phyloP scores from a whole-genome alignment of 2,113 vertebrate genomes.

The Protobothrops mucrosquamatus region DNA sequence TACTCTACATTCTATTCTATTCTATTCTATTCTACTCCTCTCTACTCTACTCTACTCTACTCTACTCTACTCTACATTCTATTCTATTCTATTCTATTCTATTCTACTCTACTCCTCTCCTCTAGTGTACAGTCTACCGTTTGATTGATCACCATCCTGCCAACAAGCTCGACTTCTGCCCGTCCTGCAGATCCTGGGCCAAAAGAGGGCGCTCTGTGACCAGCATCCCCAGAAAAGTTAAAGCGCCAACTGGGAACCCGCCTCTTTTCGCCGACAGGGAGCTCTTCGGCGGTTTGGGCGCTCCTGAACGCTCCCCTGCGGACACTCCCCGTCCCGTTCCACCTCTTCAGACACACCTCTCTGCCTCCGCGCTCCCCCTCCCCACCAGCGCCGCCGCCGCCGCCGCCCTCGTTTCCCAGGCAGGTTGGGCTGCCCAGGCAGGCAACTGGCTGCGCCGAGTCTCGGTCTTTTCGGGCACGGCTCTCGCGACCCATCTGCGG shows the following conservation, averaged over 20 bases:
- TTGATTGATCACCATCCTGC: not conserved
- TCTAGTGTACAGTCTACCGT: not conserved
- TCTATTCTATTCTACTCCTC: too few species aligned
- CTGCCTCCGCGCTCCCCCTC: not conserved
- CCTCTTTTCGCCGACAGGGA: not conserved
- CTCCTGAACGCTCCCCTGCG: not conserved
- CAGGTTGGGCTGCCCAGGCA: not conserved
- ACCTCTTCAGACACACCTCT: not conserved
- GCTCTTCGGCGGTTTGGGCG: not conserved
- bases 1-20: too few species aligned
- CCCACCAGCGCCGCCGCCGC: not conserved
- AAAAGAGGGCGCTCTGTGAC: not conserved
- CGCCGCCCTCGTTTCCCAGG: not conserved
- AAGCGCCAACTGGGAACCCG: not conserved
- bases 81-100: too few species aligned
- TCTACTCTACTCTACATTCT: too few species aligned
- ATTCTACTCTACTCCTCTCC: too few species aligned
- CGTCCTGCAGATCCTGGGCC: not conserved
- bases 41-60: too few species aligned
- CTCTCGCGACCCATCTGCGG: not conserved
- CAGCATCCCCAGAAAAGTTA: too few species aligned
- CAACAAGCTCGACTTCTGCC: not conserved
- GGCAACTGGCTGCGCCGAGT: constrained; percentile 13
- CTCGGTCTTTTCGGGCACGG: not conserved
- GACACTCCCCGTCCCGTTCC: accelerated